These are phyloP conservation scores for Syrrhaptes paradoxus DNA, from an alignment of 2,113 vertebrate species.

Conservation along the genomic window DNA sequence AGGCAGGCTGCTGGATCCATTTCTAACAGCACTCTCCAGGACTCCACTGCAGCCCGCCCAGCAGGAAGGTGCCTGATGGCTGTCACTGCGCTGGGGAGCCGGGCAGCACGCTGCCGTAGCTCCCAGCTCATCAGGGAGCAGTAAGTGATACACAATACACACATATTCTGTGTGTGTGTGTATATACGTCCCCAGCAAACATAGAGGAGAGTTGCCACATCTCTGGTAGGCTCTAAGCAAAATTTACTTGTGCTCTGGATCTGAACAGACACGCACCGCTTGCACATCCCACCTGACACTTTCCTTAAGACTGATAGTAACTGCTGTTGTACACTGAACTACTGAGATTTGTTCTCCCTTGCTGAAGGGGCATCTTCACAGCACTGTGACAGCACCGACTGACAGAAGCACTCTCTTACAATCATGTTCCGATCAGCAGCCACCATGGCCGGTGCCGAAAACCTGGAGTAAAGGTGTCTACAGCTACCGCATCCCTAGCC, in stretches of 20 bases:
- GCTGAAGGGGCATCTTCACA: not conserved
- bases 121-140: not conserved
- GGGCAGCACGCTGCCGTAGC: not conserved
- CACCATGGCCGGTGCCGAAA: not conserved
- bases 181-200: not conserved
- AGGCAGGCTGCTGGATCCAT: not conserved
- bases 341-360: not conserved
- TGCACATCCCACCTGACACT: no score
- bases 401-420: not conserved
- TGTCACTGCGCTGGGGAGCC: fast-evolving
- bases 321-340: not conserved
- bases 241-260: not conserved
- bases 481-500: not conserved
- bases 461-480: fast-evolving
- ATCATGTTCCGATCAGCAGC: fast-evolving
- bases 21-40: not conserved
- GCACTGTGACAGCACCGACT: no score
- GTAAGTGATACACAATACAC: fast-evolving
- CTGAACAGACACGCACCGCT: not conserved
- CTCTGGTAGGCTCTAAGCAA: not conserved
- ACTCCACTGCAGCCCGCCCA: not conserved
- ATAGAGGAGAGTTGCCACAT: not conserved
- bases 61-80: not conserved
- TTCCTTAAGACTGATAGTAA: not conserved
- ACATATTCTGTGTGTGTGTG: fast-evolving